Evolutionary conservation across 1,140 invertebrate genomes (phyloP), one percentile per base, ranked within the genome.

Genomic region (Polyergus mexicanus): DNA sequence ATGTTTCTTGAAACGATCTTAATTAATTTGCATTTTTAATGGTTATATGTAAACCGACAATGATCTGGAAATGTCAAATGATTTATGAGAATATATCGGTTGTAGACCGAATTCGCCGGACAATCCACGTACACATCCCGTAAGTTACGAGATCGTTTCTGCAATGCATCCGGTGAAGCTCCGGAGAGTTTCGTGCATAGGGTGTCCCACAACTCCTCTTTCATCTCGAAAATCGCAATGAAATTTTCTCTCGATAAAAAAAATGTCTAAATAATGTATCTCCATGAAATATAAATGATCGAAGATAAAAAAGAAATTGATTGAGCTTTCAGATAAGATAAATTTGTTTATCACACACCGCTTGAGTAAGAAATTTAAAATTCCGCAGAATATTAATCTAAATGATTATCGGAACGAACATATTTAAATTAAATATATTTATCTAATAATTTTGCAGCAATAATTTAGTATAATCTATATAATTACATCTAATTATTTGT

Each of bases 111-210:
- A 56, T 22, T 56, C 41, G 58, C 22, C 60, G 32, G 22, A 54
- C 41, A 44, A 76, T 68, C 62, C 47, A n/a, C n/a, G 51, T 78
- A 75, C 25, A 74, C 32, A 65, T 54, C 35, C 16, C 41, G 68
- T 63, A 86, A 86, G 84, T 78, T 78, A 85, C 41, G 71, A 35
- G 25, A 56, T 11, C n/a, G 32, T 22, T 65, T 68, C 83, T 86
- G 68, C 22, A 8, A 41, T 76, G 63, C 65, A 76, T 58, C 41
- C 66, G 7, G 41, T 44, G 56, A 38, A 16, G 60, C n/a, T 41
- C 32, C 38, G 13, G 63, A 38, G 44, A 41, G 22, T 32, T 22
- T 6, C 13, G 44, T 44, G 28, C 35, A 44, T 22, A 58, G 65
- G n/a, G 38, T 62, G 54, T 81, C 35, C 3, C 25, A 38, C 8